Base-by-base conservation (phyloP, 1,140 invertebrate genomes). In the Nasonia vitripennis region DNA sequence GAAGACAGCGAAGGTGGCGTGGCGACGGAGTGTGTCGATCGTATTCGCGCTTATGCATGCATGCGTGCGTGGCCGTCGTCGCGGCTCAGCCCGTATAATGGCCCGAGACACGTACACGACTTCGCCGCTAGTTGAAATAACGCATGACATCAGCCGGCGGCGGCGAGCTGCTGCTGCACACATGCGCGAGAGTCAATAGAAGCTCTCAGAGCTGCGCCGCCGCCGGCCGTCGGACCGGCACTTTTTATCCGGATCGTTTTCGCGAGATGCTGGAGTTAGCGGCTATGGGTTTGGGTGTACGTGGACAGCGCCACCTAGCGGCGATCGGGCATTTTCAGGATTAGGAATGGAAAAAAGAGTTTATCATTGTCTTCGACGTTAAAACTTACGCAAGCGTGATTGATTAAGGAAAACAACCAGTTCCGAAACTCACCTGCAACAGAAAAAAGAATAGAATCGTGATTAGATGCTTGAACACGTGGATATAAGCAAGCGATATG, bases 141-240 rank as follows among this genome's bases (percentile, higher is more conserved):
- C 37, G 23, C 82, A 83, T 83, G 82, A 83, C 82, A 83, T 83
- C 82, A 83, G 82, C 62, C 74, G 17, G 11, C 62, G 74, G 55
- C 74, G 17, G 41, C 37, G 31, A 23, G 68, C 11, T 12, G 45
- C 34, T 27, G 62, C 79, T 73, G 80, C 70, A 45, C 51, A 62
- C 17, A 55, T 17, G 51, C 70, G 23, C 70, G 23, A 27, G 23
- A 34, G 27, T 71, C 70, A 34, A 31, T 71, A 71, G 23, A 71
- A 17, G 2, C 51, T 55, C 14, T 5, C 12, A 0, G 55, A 45
- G 41, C 41, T 27, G 27, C 27, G 27, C 27, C 27, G 27, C 27
- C 27, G 27, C 27, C 27, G 27, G 27, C 37, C 23, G 20, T 78
- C 78, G 31, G 55, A 67, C 14, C 23, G 17, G 48, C 45, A 12